Base-by-base conservation (phyloP, 2,888 invertebrate species). In the Acleris holmiana region DNA sequence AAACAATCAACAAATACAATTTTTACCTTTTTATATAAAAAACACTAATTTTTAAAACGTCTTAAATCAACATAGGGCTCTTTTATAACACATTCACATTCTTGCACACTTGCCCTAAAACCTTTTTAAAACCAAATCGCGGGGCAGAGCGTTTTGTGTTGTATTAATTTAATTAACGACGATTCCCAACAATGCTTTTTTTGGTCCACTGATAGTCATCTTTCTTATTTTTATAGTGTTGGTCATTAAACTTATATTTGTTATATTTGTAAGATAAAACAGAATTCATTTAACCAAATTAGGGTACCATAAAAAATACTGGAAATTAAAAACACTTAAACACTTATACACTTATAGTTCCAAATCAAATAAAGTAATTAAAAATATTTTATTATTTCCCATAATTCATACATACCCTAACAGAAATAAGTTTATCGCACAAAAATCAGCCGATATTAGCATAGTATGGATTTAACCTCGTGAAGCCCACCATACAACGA, bases 61-160 rank as follows among this genome's bases (percentile, higher is more conserved):
- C 25, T 58, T 48, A 65, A 55, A 61, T 47, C 35, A 40, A 29
- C 60, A 41, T 46, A 29, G 29, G 44, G 61, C 44, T 17, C 15
- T 46, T 17, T 62, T 29, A 2, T 29, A 1, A 29, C n/a, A n/a
- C n/a, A n/a, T n/a, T 29, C 10, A 21, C 4, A 1, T 60, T 13
- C 62, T 78, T 78, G 81, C 83, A 85, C 81, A 83, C 83, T 83
- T 77, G 78, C 80, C 79, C 64, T 29, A 47, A 35, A 35, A 57
- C n/a, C 51, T 35, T 44, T 50, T 18, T 15, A 6, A 50, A 57
- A 61, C 15, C 25, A 21, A 53, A 35, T 46, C 46, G 10, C 46
- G n/a, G n/a, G 17, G n/a, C 6, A n/a, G 44, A 7, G 17, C 44
- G 17, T n/a, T 7, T 44, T 17, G 6, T 44, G 17, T n/a, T 15